Percentiles rank a stretch among this genome's conserved stretches.
phyloP scores from a whole-genome alignment of 2,113 vertebrate genomes.

The Cyphotilapia sp. region DNA sequence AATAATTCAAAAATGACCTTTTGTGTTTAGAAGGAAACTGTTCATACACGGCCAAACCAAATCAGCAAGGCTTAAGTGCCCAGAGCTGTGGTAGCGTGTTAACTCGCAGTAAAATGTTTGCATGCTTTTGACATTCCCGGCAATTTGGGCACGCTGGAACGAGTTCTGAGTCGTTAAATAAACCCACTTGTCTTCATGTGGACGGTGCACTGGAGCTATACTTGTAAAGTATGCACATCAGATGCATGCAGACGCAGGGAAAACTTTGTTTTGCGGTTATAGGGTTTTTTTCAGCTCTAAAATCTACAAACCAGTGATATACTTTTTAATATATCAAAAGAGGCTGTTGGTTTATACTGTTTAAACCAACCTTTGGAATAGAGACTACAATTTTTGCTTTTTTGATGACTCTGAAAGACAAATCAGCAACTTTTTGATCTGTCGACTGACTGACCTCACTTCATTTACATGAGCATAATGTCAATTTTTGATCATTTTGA shows the following conservation, averaged over 20 bases:
- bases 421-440: background rate
- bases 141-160: background rate
- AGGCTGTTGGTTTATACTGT: fast-evolving
- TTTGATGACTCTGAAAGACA: background rate
- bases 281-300: background rate
- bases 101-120: background rate
- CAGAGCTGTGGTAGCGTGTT: background rate
- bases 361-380: fast-evolving
- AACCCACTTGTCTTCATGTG: background rate
- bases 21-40: background rate
- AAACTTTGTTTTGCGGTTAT: background rate
- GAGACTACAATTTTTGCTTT: background rate
- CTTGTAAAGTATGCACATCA: background rate
- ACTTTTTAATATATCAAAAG: background rate
- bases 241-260: background rate
- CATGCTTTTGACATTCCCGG: background rate
- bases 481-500: background rate
- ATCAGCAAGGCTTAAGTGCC: background rate
- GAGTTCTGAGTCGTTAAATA: background rate
- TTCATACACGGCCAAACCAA: background rate
- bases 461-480: background rate
- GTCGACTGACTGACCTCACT: fast-evolving
- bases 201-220: background rate
- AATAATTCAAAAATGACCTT: background rate
- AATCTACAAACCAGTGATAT: background rate